Conservation (phyloP, 2,113 vertebrate species). For the Chloropsis cyanopogon region DNA sequence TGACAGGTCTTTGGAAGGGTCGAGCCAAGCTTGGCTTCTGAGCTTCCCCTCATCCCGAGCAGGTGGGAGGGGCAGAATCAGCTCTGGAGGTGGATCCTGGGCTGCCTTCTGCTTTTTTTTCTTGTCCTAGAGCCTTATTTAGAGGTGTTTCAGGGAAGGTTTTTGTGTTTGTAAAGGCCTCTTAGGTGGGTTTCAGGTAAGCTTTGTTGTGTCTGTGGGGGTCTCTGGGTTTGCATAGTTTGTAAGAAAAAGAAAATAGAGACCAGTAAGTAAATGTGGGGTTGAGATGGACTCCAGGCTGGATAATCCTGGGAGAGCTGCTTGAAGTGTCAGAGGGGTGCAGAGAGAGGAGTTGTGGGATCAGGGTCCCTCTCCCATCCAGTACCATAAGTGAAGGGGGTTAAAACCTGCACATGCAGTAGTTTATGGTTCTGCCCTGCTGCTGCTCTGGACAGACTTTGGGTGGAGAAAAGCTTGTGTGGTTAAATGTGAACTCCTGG, state of each 20-base stretch:
- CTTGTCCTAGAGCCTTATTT: background rate
- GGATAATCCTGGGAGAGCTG: background rate
- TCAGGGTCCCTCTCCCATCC: background rate
- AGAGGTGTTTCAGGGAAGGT: background rate
- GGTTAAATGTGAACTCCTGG: background rate
- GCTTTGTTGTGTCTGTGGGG: background rate
- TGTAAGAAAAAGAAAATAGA: background rate
- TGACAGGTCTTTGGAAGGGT: fast-evolving
- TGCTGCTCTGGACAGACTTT: background rate
- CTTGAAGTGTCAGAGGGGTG: background rate
- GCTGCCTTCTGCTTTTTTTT: background rate
- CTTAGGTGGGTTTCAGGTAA: background rate
- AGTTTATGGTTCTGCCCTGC: fast-evolving
- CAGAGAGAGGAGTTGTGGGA: background rate
- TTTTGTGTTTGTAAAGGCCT: background rate
- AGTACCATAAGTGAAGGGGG: background rate
- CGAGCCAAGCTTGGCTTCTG: background rate
- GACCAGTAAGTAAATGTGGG: background rate
- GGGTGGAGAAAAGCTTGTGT: background rate
- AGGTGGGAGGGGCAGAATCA: background rate
- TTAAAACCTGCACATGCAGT: background rate
- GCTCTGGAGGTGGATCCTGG: background rate
- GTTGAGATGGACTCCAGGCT: background rate
- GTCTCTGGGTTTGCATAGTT: background rate
- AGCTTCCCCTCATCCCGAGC: fast-evolving